Evolutionary conservation across 2,113 vertebrate species (phyloP), one percentile per base, ranked within the genome.

Genomic region (Spea bombifrons): DNA sequence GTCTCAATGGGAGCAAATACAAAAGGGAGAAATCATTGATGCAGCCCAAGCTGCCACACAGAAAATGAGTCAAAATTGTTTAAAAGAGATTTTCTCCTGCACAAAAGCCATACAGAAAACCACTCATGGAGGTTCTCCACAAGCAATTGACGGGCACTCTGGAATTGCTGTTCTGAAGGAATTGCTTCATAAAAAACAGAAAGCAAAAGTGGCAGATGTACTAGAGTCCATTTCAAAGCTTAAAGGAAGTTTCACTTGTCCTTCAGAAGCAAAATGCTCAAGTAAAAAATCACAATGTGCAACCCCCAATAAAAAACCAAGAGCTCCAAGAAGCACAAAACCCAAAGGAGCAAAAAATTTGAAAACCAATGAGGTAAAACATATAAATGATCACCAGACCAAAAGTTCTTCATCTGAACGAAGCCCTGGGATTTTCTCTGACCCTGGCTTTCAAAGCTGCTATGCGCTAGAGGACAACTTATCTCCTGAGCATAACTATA

Each of bases 401-500:
- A 92, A 94, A 78, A 88, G 84, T 71, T 86, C 84, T 30, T 3
- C 90, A 44, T 94, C 94, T 53, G 92, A 93, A 84, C 93, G 92
- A 53, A 94, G 90, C 82, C 92, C 93, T 4, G 13, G 89, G 45
- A 92, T 97, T 85, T 90, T 93, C 84, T 96, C 95, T 79, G 95
- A 97, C 82, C 94, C 94, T 70, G 94, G 94, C 73, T 90, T 97
- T 88, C 95, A 96, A 89, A 94, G 94, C 83, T 97, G 95, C 87
- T 97, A 95, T 49, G 96, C 96, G 0, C 93, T 99, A 83, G 97
- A 98, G 87, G 95, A 97, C 80, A 96, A 95, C 81, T 89, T 99
- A 66, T 99, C 97, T 67, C 97, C 97, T 78, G 96, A 98, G 79
- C 94, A 97, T 86, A 96, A 93, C 90, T 99, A 97, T 81, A 95